These are phyloP conservation scores for Selene dorsalis DNA, from an alignment of 2,797 vertebrate genomes.

Conservation along the genomic window DNA sequence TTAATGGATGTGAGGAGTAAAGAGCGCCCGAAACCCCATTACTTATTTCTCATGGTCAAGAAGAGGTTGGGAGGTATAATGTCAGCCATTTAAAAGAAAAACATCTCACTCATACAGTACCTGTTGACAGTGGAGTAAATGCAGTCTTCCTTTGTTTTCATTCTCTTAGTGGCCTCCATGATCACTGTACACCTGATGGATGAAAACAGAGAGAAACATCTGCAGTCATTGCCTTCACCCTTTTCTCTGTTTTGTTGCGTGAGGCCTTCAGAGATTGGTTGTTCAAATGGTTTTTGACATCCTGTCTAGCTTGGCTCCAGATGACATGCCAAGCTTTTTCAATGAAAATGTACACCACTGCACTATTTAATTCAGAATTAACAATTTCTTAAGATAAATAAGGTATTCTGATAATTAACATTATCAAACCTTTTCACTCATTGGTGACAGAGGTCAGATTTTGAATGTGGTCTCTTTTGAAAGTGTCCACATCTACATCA, in stretches of 20 bases:
- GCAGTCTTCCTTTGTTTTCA: conserved; percentile 54
- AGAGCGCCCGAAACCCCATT: conserved; percentile 17
- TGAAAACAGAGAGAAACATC: conserved; percentile 5
- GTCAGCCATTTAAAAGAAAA: neutral
- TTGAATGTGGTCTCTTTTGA: neutral
- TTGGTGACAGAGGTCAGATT: neutral
- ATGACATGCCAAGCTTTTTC: neutral
- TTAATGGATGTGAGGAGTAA: conserved; percentile 57
- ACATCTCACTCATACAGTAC: conserved; percentile 22
- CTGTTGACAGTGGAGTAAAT: conserved; percentile 70
- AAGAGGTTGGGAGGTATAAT: neutral
- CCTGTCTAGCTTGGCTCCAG: conserved; percentile 10
- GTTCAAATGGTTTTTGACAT: neutral
- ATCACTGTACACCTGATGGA: conserved; percentile 62
- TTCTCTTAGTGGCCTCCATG: conserved; percentile 71
- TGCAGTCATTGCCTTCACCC: neutral
- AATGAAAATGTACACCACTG: neutral
- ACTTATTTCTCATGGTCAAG: conserved; percentile 42
- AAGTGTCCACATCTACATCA: neutral
- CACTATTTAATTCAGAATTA: neutral
- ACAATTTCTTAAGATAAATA: neutral
- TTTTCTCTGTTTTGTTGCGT: neutral
- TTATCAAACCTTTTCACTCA: neutral
- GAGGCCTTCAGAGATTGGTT: neutral
- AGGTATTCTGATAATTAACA: neutral